Evolutionary conservation across 2,888 invertebrate genomes (phyloP).

Genomic region (Pecten maximus): DNA sequence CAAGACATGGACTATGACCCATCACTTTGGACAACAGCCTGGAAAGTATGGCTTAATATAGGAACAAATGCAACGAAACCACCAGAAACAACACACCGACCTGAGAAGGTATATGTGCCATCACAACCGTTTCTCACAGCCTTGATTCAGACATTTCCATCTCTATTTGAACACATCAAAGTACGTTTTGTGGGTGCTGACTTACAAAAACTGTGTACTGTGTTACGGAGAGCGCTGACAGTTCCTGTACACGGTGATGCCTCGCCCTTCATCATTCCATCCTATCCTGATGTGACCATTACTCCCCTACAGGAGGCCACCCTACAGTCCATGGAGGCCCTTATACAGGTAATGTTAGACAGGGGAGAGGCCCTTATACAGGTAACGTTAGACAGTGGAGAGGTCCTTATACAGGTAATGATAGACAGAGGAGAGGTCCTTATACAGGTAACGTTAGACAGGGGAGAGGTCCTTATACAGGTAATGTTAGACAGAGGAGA

Average conservation of each 20-base stretch:
- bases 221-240: constrained; percentile 90
- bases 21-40: constrained; percentile 80
- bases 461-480: too few species aligned
- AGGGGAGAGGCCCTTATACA: too few species aligned
- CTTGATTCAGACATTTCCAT: constrained; percentile 96
- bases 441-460: neutral
- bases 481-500: neutral
- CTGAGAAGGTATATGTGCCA: constrained; percentile 88
- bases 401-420: too few species aligned
- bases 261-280: constrained; percentile 91
- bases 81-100: constrained; percentile 78
- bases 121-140: constrained; percentile 97
- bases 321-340: constrained; percentile 92
- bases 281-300: constrained; percentile 88
- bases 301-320: constrained; percentile 93
- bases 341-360: constrained; percentile 94
- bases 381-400: neutral
- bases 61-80: constrained; percentile 90
- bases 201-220: constrained; percentile 90
- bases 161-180: constrained; percentile 94
- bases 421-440: too few species aligned
- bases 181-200: constrained; percentile 86
- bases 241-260: constrained; percentile 92
- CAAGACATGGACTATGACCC: constrained; percentile 73
- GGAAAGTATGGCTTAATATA: constrained; percentile 90